Evolutionary conservation across 2,888 invertebrate species (phyloP), one percentile per base, ranked within the genome.

Genomic region (Crocallis elinguaria): DNA sequence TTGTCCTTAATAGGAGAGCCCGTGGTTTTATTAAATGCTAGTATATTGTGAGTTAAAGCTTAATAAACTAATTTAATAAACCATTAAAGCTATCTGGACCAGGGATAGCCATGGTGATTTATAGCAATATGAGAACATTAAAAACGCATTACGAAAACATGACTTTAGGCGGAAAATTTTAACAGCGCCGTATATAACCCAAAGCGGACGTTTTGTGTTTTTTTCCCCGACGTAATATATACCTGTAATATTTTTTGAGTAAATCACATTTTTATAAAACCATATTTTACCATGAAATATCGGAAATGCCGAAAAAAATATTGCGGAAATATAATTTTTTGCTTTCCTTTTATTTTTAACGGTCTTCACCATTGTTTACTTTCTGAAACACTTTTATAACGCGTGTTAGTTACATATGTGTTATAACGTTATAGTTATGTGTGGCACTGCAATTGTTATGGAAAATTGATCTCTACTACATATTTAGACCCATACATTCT

Each of bases 121-220:
- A 90, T 91, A 84, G 86, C 82, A 88, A 90, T 87, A 88, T 87
- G 88, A 88, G 88, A 90, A 88, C 90, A 91, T 91, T 90, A 91
- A 91, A 90, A 91, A 89, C 90, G 86, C 90, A 90, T 90, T 90
- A 90, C 84, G 84, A 86, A 89, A 90, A 90, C 90, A 90, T 88
- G 90, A 89, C 84, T 90, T 84, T 83, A 78, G 86, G 80, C 82
- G 85, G 80, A 82, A 84, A 87, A 84, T 84, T 88, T 88, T 82
- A 86, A 86, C 87, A 80, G 79, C 75, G 73, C 74, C 81, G 77
- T 82, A 83, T 84, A 82, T 79, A 79, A 77, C 77, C 75, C 66
- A 72, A 67, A 75, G 65, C 78, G 81, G 82, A 81, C 81, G 78
- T 80, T 82, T 78, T 79, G 79, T 79, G 69, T 77, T 78, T 77